Evolutionary conservation across 2,113 vertebrate genomes (phyloP).

Genomic region (Bucco capensis): DNA sequence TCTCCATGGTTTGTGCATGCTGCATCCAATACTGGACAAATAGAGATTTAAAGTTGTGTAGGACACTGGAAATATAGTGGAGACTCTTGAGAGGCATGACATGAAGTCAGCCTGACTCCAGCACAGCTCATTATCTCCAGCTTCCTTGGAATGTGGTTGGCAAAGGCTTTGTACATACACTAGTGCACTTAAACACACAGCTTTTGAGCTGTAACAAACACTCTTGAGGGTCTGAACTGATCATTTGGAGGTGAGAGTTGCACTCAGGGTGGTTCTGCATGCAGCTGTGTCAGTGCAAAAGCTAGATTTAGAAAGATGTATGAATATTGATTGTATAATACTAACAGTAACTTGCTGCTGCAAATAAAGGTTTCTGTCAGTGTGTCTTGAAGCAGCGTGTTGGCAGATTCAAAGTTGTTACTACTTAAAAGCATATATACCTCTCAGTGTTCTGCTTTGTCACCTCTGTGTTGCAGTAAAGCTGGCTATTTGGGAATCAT

Average conservation of each 20-base stretch:
- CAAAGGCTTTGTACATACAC: neutral
- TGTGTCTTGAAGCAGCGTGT: neutral
- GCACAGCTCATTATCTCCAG: neutral
- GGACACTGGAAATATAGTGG: neutral
- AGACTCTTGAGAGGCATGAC: neutral
- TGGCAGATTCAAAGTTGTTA: neutral
- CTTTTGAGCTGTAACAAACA: neutral
- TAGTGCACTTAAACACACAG: neutral
- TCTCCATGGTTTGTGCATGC: neutral
- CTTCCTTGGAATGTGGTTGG: neutral
- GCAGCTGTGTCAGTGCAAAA: neutral
- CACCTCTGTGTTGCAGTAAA: conserved; percentile 81
- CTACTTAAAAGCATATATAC: neutral
- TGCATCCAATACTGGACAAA: neutral
- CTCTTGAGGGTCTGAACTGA: neutral
- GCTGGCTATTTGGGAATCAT: conserved; percentile 95
- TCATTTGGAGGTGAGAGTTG: neutral
- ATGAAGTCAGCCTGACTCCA: neutral
- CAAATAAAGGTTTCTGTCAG: neutral
- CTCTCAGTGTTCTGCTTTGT: neutral
- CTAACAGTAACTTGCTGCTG: neutral
- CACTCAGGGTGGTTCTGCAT: fast-evolving
- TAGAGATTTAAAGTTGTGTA: neutral
- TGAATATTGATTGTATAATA: neutral
- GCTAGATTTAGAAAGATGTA: neutral